Evolutionary conservation across 2,113 vertebrate genomes (phyloP).

Genomic region (Catagonus wagneri): DNA sequence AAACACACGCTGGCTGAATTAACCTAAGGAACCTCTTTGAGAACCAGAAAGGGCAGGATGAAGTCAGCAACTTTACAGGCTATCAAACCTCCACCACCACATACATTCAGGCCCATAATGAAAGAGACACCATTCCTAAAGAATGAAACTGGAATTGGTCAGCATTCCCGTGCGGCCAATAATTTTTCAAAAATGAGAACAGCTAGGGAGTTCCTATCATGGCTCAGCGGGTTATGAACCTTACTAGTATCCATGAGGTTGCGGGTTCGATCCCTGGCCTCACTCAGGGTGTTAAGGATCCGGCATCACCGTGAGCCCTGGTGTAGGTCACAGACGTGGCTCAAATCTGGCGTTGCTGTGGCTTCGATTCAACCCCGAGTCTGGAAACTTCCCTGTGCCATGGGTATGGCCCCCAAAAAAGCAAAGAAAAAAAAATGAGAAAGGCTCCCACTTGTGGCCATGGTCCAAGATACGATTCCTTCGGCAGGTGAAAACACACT

Average conservation of each 20-base stretch:
- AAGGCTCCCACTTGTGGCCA: not conserved
- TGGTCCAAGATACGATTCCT: not conserved
- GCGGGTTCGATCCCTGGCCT: too few relatives aligned
- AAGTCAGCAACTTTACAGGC: not conserved
- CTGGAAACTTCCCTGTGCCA: too few relatives aligned
- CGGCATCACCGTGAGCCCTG: too few relatives aligned
- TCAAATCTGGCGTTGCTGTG: too few relatives aligned
- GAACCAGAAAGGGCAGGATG: not conserved
- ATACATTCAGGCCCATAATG: accelerated
- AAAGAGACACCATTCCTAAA: not conserved
- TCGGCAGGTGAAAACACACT: too few relatives aligned
- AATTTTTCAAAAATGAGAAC: not conserved
- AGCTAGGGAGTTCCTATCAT: too few relatives aligned
- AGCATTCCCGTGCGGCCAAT: not conserved
- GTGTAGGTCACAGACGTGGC: too few relatives aligned
- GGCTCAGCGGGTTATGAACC: too few relatives aligned
- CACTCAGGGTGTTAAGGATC: too few relatives aligned
- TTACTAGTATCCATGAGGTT: too few relatives aligned
- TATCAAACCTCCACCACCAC: not conserved
- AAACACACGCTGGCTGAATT: not conserved
- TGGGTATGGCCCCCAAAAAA: too few relatives aligned
- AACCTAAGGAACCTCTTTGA: not conserved
- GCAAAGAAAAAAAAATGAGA: not conserved
- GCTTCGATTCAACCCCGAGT: too few relatives aligned
- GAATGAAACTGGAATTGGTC: not conserved